Evolutionary conservation across 2,797 vertebrate genomes (phyloP).

Genomic region (Pangasius djambal): DNA sequence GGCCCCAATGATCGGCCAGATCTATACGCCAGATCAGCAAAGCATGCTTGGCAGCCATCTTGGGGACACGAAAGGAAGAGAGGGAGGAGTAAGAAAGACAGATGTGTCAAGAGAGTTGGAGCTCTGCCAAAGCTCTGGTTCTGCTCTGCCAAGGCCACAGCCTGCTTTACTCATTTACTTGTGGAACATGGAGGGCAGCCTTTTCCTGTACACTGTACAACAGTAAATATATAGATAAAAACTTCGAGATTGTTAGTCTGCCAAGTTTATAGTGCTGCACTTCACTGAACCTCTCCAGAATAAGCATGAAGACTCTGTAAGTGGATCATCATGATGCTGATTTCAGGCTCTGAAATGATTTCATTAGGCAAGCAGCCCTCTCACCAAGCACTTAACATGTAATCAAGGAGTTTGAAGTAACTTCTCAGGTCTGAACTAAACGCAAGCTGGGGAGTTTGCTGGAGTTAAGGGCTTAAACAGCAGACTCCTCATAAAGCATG

Average conservation of each 20-base stretch:
- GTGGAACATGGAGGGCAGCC: neutral
- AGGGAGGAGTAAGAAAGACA: neutral
- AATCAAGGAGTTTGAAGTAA: conserved; percentile 11
- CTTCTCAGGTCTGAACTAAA: conserved; percentile 1
- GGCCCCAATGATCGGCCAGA: neutral
- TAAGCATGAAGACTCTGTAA: conserved; percentile 6
- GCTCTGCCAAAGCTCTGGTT: neutral
- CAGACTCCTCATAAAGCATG: conserved; percentile 62
- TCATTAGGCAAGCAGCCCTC: conserved; percentile 10
- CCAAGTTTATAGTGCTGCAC: neutral
- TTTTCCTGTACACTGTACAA: neutral
- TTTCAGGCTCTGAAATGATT: conserved; percentile 25
- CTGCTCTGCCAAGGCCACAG: neutral
- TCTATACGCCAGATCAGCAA: conserved; percentile 9
- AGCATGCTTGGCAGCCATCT: conserved; percentile 26
- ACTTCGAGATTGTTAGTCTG: neutral
- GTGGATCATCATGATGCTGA: conserved; percentile 14
- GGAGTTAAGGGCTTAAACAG: conserved; percentile 18
- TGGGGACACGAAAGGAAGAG: neutral
- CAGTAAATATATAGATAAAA: neutral
- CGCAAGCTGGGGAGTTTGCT: neutral
- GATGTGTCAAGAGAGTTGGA: conserved; percentile 7
- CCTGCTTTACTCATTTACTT: conserved; percentile 31
- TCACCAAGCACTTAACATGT: conserved; percentile 25
- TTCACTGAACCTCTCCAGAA: neutral